Conservation (phyloP, 30 jellyfish, hydroid and myxozoan species). For the Pelagia noctiluca region DNA sequence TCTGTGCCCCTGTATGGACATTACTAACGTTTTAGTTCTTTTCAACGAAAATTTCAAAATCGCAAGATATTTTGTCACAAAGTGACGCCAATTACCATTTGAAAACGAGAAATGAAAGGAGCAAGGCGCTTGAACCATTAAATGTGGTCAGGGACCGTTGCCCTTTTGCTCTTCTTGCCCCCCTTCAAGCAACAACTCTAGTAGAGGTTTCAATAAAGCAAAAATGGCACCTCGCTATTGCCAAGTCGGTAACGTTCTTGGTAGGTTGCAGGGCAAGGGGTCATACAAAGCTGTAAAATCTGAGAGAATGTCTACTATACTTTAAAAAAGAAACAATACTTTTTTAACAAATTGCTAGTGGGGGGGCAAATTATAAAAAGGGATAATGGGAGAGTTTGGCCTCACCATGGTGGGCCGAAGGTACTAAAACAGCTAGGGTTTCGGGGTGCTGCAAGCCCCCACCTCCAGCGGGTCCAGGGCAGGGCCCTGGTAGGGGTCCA, state of each 20-base stretch:
- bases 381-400: too few species aligned
- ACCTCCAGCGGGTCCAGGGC: too few species aligned
- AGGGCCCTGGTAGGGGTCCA: too few species aligned
- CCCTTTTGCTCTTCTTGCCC: not conserved
- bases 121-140: not conserved
- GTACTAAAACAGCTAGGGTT: too few species aligned
- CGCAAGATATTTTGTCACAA: not conserved
- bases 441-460: too few species aligned
- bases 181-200: not conserved
- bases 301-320: not conserved
- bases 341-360: too few species aligned
- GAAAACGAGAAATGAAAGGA: not conserved
- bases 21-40: not conserved
- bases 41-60: not conserved
- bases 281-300: not conserved
- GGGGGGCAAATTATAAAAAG: too few species aligned
- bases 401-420: too few species aligned
- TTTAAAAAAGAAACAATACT: not conserved
- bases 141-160: not conserved
- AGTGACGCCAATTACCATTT: not conserved
- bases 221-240: not conserved
- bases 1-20: not conserved
- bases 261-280: slow-evolving; percentile 4
- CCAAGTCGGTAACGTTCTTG: slow-evolving; percentile 2
- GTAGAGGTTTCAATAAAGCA: not conserved